phyloP scores from a whole-genome alignment of 1,140 invertebrate genomes.

The Sinonovacula constricta region DNA sequence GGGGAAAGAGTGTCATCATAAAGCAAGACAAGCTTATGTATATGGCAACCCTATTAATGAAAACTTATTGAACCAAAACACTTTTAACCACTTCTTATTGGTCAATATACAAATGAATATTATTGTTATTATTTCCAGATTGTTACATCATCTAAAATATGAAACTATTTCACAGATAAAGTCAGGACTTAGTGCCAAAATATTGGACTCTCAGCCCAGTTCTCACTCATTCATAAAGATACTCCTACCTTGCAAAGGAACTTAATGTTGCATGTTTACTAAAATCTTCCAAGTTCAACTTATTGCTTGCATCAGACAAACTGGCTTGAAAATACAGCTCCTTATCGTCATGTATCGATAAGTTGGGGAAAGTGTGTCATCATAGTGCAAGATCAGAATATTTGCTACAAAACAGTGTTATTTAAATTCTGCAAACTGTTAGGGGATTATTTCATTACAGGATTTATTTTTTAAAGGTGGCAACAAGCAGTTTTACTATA shows the following conservation, averaged over 20 bases:
- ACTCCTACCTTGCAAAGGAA: too few relatives aligned
- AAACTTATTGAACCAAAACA: too few relatives aligned
- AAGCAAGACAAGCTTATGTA: too few relatives aligned
- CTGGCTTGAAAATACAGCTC: slow-evolving; percentile 27
- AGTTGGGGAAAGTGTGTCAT: slow-evolving; percentile 49
- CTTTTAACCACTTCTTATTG: too few relatives aligned
- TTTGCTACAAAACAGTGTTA: not conserved
- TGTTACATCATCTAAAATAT: too few relatives aligned
- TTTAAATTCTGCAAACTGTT: not conserved
- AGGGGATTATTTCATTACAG: not conserved
- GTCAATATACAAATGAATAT: not conserved
- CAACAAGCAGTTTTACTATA: too few relatives aligned
- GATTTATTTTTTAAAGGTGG: not conserved
- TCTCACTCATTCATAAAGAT: too few relatives aligned
- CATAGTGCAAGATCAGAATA: not conserved
- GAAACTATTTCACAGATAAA: not conserved
- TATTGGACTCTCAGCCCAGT: too few relatives aligned
- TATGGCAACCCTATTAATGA: too few relatives aligned
- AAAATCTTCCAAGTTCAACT: not conserved
- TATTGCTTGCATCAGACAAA: slow-evolving; percentile 31
- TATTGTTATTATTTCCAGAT: too few relatives aligned
- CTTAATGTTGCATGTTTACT: too few relatives aligned
- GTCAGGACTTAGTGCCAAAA: not conserved
- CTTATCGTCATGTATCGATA: slow-evolving; percentile 55
- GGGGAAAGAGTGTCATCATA: slow-evolving; percentile 3